Evolutionary conservation across 1,140 invertebrate genomes (phyloP).

Genomic region (Drosophila nebulosa): DNA sequence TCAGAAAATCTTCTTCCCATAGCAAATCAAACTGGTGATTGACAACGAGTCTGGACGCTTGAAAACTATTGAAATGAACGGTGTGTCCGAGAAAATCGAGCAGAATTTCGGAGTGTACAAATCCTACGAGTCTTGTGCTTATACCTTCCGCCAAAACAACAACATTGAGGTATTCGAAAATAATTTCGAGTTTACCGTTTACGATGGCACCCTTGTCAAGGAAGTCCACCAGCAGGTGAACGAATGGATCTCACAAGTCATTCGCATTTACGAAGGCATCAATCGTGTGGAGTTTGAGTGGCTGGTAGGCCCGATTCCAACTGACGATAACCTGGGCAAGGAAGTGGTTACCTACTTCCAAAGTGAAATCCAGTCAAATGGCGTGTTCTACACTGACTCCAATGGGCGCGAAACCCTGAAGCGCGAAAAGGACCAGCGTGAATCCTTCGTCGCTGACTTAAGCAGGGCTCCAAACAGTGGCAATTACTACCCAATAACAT

Average conservation of each 20-base stretch:
- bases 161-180: slow-evolving; percentile 79
- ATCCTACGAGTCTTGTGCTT: slow-evolving; percentile 89
- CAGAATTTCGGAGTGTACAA: slow-evolving; percentile 91
- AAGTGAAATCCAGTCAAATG: slow-evolving; percentile 85
- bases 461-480: slow-evolving; percentile 86
- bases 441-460: slow-evolving; percentile 88
- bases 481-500: slow-evolving; percentile 97
- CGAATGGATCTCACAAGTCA: slow-evolving; percentile 91
- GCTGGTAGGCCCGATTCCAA: slow-evolving; percentile 95
- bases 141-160: slow-evolving; percentile 90
- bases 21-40: slow-evolving; percentile 51
- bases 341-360: slow-evolving; percentile 90
- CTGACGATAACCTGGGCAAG: slow-evolving; percentile 87
- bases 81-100: slow-evolving; percentile 46
- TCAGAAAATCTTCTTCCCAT: no score
- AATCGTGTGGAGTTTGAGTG: slow-evolving; percentile 93
- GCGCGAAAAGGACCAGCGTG: slow-evolving; percentile 87
- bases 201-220: slow-evolving; percentile 87
- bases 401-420: slow-evolving; percentile 95
- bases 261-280: slow-evolving; percentile 87
- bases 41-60: slow-evolving; percentile 81
- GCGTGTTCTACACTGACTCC: slow-evolving; percentile 94
- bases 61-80: slow-evolving; percentile 83
- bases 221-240: slow-evolving; percentile 91
- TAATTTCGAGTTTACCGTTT: slow-evolving; percentile 80